Evolutionary conservation across 1,140 invertebrate genomes (phyloP).

Genomic region (Drosophila novamexicana): DNA sequence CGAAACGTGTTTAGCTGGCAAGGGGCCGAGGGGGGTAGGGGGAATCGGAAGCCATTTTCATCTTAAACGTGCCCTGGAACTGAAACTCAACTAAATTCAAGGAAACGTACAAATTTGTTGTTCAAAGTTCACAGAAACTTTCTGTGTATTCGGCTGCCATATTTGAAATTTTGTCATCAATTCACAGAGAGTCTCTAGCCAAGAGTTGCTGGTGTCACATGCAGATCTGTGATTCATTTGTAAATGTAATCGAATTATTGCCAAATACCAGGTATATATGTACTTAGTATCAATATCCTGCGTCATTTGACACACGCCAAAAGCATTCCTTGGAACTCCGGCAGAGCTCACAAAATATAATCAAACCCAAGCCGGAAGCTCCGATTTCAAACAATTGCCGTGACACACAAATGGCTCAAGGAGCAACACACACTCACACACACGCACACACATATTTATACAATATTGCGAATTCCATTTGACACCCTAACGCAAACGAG

Average conservation of each 20-base stretch:
- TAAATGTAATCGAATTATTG: constrained; percentile 38
- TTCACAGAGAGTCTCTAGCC: constrained; percentile 32
- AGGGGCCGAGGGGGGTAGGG: background rate
- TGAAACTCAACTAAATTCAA: constrained; percentile 48
- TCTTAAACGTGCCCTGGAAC: constrained; percentile 24
- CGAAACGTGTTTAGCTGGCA: background rate
- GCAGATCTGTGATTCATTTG: constrained; percentile 44
- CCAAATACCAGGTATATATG: constrained; percentile 6
- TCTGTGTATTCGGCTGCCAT: constrained; percentile 34
- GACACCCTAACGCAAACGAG: constrained; percentile 52
- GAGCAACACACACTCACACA: constrained; percentile 33
- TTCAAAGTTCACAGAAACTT: constrained; percentile 74
- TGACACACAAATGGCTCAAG: constrained; percentile 40
- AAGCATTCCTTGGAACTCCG: constrained; percentile 32
- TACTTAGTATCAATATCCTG: constrained; percentile 22
- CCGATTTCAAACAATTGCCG: constrained; percentile 73
- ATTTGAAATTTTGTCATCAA: constrained; percentile 38
- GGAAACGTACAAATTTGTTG: constrained; percentile 75
- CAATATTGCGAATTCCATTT: constrained; percentile 77
- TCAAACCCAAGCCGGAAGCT: constrained; percentile 54
- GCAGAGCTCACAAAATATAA: constrained; percentile 29
- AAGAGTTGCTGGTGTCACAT: constrained; percentile 56
- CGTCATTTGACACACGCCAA: constrained; percentile 68
- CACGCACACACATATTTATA: constrained; percentile 51
- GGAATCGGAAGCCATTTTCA: constrained; percentile 34